A percentile compares a stretch with the other conserved stretches of the same genome.
phyloP scores from a whole-genome alignment of 2,113 vertebrate genomes.

The Heloderma charlesbogerti region DNA sequence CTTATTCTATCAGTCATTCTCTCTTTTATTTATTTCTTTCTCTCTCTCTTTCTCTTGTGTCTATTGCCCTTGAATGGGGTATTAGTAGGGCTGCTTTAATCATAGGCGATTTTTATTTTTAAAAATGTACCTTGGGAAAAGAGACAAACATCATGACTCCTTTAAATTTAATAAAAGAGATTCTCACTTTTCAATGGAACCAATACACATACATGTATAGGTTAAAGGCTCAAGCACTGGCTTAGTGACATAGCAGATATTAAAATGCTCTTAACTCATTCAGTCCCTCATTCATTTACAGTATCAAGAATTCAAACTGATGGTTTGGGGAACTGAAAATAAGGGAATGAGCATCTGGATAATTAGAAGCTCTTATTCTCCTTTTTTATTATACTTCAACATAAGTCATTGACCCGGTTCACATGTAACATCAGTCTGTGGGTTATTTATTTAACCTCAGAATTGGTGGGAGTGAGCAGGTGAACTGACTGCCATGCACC shows the following conservation, averaged over 20 bases:
- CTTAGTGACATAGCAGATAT: not conserved
- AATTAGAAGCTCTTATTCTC: not conserved
- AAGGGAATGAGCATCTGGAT: not conserved
- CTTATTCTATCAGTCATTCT: constrained; percentile 58
- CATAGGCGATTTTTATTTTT: too few species aligned
- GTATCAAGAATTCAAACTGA: not conserved
- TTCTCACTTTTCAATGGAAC: not conserved
- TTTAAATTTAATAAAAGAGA: not conserved
- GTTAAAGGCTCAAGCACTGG: constrained; percentile 7
- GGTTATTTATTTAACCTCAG: too few species aligned
- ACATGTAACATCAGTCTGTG: too few species aligned
- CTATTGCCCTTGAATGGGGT: constrained; percentile 24
- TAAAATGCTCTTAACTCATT: not conserved
- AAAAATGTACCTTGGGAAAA: not conserved
- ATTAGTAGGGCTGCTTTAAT: constrained; percentile 27
- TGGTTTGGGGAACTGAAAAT: not conserved
- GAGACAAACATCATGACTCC: not conserved
- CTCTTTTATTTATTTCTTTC: not conserved
- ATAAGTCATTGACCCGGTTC: not conserved
- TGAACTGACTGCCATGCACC: too few species aligned
- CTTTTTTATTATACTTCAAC: not conserved
- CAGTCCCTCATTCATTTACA: not conserved
- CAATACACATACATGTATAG: not conserved
- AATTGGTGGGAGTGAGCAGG: too few species aligned
- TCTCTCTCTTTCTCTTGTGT: not conserved